Base-by-base conservation (phyloP, 2,888 invertebrate genomes). In the Tetragonula carbonaria region DNA sequence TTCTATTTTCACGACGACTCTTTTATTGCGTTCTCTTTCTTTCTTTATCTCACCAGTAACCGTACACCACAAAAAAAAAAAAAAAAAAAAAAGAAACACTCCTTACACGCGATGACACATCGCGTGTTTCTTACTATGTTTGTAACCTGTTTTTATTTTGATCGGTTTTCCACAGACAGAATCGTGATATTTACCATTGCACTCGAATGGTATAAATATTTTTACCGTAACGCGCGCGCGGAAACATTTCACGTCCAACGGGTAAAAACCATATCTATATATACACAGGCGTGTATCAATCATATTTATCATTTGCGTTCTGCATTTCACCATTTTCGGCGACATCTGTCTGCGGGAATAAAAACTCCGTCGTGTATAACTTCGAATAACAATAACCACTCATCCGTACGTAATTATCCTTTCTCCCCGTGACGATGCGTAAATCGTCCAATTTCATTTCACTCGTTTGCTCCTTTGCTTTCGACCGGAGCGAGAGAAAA, bases 101-200 rank as follows among this genome's bases (percentile, higher is more conserved):
- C n/a, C 71, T 66, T 66, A 66, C 8, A 45, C 45, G 45, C 21
- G 51, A 55, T n/a, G 65, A 74, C 28, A 50, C 38, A 51, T 57
- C 13, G 57, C 51, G 51, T 74, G 78, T 85, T 80, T 86, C 84
- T 83, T 89, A 87, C 88, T 90, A 90, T 88, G 91, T 90, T 90
- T 90, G 90, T 90, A 91, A 90, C 91, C 88, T 90, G 88, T 89
- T 89, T 90, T 92, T 92, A 92, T 91, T 91, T 85, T 88, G 90
- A 90, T 55, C 23, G 73, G 55, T 73, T 57, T 78, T 53, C 14
- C 38, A 50, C 18, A 23, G 33, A 63, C 50, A 53, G 28, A 72
- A 67, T 63, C 23, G 28, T 18, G 33, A 78, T 50, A 50, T 73
- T 78, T 81, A 50, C 53, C 45, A 57, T 6, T 74, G 38, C 55